A percentile compares a stretch with the other conserved stretches of the same genome.
Conservation (phyloP, 2,797 vertebrate genomes). For the Austrolebias charrua region DNA sequence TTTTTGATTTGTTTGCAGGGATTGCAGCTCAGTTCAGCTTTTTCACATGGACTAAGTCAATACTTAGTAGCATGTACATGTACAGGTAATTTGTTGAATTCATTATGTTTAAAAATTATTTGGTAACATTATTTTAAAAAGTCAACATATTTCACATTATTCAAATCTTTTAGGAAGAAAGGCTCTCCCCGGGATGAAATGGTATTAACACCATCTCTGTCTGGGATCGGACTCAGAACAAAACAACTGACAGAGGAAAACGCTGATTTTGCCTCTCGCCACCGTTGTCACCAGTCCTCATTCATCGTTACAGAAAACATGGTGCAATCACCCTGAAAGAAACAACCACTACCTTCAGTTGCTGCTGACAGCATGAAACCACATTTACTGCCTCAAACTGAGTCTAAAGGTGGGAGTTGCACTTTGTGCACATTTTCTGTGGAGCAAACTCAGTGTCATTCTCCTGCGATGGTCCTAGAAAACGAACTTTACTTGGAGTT, state of each 20-base stretch:
- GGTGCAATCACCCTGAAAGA: conserved; percentile 69
- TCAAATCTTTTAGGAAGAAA: conserved; percentile 74
- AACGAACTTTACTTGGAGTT: conserved; percentile 16
- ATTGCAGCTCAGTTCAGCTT: conserved; percentile 90
- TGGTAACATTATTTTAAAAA: not conserved
- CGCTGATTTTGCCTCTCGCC: conserved; percentile 89
- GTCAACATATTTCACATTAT: not conserved
- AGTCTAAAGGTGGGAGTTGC: not conserved
- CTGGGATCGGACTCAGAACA: conserved; percentile 86
- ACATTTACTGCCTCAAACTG: conserved; percentile 30
- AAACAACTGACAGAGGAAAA: conserved; percentile 95
- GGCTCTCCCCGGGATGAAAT: conserved; percentile 80
- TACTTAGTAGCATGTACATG: conserved; percentile 73
- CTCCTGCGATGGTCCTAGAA: not conserved
- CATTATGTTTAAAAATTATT: not conserved
- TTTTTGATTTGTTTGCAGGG: conserved; percentile 77
- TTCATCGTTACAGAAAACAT: conserved; percentile 77
- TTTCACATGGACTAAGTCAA: conserved; percentile 85
- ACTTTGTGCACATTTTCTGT: not conserved
- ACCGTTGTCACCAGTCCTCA: conserved; percentile 90
- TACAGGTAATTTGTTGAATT: conserved; percentile 81
- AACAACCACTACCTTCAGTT: conserved; percentile 2
- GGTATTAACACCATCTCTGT: conserved; percentile 87
- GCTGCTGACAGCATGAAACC: conserved; percentile 19
- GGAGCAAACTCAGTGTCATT: not conserved